phyloP scores from a whole-genome alignment of 2,888 invertebrate species.

The Pammene aurita region DNA sequence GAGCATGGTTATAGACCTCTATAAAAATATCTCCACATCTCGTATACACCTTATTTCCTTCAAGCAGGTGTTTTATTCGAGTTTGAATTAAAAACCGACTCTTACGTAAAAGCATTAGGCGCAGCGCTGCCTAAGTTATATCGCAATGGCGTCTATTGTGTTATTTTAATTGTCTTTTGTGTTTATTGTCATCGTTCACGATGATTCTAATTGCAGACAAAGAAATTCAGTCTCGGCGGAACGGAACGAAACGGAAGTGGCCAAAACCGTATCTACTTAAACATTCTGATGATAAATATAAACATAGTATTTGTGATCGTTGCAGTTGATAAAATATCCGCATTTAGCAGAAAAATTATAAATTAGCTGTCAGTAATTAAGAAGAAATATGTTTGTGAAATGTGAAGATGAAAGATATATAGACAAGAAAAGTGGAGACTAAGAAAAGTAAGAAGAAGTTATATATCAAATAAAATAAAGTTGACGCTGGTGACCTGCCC shows the following conservation, averaged over 20 bases:
- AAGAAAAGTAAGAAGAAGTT: too few relatives aligned
- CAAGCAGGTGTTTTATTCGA: too few relatives aligned
- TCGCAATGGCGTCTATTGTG: conserved; percentile 11
- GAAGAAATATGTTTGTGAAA: too few relatives aligned
- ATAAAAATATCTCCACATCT: too few relatives aligned
- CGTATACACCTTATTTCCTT: too few relatives aligned
- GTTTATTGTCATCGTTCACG: conserved; percentile 10
- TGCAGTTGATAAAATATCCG: background rate
- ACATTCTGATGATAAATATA: background rate
- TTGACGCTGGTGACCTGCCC: too few relatives aligned
- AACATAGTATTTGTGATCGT: too few relatives aligned
- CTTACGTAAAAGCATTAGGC: conserved; percentile 16
- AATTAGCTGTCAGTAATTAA: too few relatives aligned
- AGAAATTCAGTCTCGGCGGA: conserved; percentile 21
- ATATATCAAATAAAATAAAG: too few relatives aligned
- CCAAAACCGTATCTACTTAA: conserved; percentile 16
- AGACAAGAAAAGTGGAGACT: too few relatives aligned
- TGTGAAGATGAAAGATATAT: too few relatives aligned
- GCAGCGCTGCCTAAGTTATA: conserved; percentile 4
- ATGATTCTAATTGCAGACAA: conserved; percentile 27
- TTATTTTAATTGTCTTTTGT: conserved; percentile 16
- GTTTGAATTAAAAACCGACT: background rate
- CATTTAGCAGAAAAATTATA: background rate
- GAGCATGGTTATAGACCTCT: too few relatives aligned
- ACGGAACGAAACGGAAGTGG: conserved; percentile 15